Base-by-base conservation (phyloP, 2,888 invertebrate genomes). In the Lottia scabra region DNA sequence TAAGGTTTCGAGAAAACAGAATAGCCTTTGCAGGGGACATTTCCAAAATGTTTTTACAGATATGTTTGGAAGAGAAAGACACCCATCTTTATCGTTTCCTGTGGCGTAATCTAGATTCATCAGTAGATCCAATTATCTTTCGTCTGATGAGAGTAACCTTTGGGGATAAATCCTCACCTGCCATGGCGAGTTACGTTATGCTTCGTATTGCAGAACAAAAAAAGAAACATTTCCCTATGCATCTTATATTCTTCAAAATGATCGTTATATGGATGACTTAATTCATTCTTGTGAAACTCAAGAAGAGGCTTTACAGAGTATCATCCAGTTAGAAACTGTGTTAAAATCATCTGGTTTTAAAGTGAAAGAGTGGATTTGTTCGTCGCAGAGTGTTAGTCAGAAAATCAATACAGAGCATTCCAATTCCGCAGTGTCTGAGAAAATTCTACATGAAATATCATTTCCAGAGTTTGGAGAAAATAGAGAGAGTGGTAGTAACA, bases 201-300 rank as follows among this genome's bases (percentile, higher is more conserved):
- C 43, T 70, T 4, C 48, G 48, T 10, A 67, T 67, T 23, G 73
- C 73, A 62, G 43, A 67, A 15, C 48, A 70, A 19, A 19, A 62
- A n/a, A 67, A 30, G 15, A 43, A 13, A 30, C 44, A 19, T 71
- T 62, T 63, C 67, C 70, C 8, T 63, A 74, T 15, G 70, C 70
- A n/a, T n/a, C 74, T 43, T 38, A 62, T 46, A 67, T 71, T 16
- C 19, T 74, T 15, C 26, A 30, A 38, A 13, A 65, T 30, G 70
- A 74, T 56, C n/a, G 74, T 8, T 71, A 74, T 63, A 65, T 74
- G 65, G 74, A 67, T 27, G 74, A 74, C 43, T 15, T 68, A 2
- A 64, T 72, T 19, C 65, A 64, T 43, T 72, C 72, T 13, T 72
- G 72, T 64, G 63, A 19, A 6, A 30, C 23, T 19, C 27, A 8